These are phyloP conservation scores for Apocrypta bakeri DNA, from an alignment of 1,140 invertebrate species.

Conservation along the genomic window DNA sequence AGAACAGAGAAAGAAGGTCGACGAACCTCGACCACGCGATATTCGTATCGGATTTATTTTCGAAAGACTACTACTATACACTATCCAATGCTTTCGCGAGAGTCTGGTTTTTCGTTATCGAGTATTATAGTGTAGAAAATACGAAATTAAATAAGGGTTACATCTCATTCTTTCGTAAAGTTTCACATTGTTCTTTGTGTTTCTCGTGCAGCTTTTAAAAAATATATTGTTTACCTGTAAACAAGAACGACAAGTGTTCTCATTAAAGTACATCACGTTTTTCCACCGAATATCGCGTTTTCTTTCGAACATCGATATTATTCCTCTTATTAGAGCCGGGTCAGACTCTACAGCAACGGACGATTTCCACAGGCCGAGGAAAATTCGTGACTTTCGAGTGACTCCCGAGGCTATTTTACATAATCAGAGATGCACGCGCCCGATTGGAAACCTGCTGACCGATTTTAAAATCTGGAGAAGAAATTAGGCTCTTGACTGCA, in stretches of 20 bases:
- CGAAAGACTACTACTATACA: neutral
- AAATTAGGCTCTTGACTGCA: slow-evolving; percentile 4
- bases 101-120: neutral
- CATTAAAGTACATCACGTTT: slow-evolving; percentile 20
- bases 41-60: slow-evolving; percentile 19
- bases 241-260: neutral
- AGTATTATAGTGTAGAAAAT: neutral
- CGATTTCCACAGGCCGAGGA: slow-evolving; percentile 23
- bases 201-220: no score
- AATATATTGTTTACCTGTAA: neutral
- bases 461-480: slow-evolving; percentile 22
- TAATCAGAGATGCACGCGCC: slow-evolving; percentile 47
- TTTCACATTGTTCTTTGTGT: no score
- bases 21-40: slow-evolving; percentile 20
- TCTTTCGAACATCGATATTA: neutral
- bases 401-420: slow-evolving; percentile 37
- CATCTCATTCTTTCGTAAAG: no score
- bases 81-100: neutral
- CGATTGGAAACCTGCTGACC: slow-evolving; percentile 38
- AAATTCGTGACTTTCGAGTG: slow-evolving; percentile 41
- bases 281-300: slow-evolving; percentile 33
- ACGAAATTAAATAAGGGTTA: no score
- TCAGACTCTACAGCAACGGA: slow-evolving; percentile 16
- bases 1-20: slow-evolving; percentile 22
- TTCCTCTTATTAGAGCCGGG: slow-evolving; percentile 16